Percentiles rank a stretch among this genome's conserved stretches.
phyloP scores from a whole-genome alignment of 2,888 invertebrate species.

The Machimus atricapillus region DNA sequence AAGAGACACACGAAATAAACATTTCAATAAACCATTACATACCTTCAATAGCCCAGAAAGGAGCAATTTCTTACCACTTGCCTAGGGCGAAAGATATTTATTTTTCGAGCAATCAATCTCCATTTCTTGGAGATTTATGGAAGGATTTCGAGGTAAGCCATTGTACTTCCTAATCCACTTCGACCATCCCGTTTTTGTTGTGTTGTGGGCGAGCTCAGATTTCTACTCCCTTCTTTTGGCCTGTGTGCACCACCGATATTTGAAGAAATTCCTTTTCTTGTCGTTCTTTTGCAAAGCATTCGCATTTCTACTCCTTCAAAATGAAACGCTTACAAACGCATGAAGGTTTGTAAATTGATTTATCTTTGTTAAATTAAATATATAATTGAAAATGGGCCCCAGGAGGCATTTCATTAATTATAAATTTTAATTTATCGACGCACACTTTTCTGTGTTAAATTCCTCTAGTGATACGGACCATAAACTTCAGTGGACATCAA shows the following conservation, averaged over 20 bases:
- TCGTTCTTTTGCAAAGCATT: background rate
- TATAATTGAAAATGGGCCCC: background rate
- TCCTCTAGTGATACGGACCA: background rate
- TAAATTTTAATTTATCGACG: background rate
- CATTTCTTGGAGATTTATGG: constrained; percentile 25
- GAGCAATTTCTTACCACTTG: constrained; percentile 16
- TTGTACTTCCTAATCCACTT: constrained; percentile 17
- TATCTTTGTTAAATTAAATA: background rate
- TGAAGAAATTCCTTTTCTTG: background rate
- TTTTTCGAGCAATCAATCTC: constrained; percentile 28
- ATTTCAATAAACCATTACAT: constrained; percentile 21
- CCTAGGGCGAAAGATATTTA: background rate
- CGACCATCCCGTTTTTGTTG: background rate
- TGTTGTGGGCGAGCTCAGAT: background rate
- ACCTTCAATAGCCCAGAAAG: constrained; percentile 1
- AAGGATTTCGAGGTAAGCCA: constrained; percentile 6
- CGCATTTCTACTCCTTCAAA: background rate
- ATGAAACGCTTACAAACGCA: background rate
- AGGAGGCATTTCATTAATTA: background rate
- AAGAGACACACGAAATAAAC: background rate
- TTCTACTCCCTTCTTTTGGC: background rate
- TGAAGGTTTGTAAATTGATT: background rate
- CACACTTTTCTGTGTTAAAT: background rate
- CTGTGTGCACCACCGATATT: background rate
- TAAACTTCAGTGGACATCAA: too few species aligned